These are phyloP conservation scores for Saccostrea glomerata DNA, from an alignment of 1,140 invertebrate species.

Conservation along the genomic window DNA sequence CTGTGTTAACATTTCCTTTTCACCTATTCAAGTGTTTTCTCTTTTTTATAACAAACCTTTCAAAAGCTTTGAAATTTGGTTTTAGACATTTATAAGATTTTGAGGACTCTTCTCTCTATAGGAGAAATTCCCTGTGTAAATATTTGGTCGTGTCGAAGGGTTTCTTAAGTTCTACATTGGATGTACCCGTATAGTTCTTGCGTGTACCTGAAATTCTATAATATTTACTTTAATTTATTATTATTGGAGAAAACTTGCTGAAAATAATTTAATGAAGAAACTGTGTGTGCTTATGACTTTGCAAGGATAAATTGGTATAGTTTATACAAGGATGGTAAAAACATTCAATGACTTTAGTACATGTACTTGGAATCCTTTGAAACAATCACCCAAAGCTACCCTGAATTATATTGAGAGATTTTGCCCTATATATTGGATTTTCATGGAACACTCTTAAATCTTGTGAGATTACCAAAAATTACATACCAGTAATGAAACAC, in stretches of 20 bases:
- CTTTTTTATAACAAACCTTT: constrained; percentile 14
- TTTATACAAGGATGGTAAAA: no score
- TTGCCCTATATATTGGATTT: no score
- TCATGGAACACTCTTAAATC: no score
- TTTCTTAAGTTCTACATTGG: background rate
- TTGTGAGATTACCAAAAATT: no score
- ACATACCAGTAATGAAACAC: no score
- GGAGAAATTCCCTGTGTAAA: constrained; percentile 3
- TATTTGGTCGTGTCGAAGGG: constrained; percentile 3
- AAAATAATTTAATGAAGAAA: background rate
- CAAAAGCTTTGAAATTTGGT: background rate
- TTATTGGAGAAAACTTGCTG: background rate
- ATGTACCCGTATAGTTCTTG: background rate
- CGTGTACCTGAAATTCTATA: background rate
- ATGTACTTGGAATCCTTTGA: no score
- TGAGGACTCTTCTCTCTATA: background rate
- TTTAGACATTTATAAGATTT: background rate
- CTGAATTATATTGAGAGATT: no score
- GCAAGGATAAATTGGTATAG: no score
- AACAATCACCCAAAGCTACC: no score
- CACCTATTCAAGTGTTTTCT: constrained; percentile 19
- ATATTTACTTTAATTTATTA: background rate
- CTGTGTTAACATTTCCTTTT: constrained; percentile 1
- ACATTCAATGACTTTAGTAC: no score
- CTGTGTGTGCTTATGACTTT: background rate